Conservation (phyloP, 2,797 vertebrate genomes). For the Mormyrus proboscirostris region DNA sequence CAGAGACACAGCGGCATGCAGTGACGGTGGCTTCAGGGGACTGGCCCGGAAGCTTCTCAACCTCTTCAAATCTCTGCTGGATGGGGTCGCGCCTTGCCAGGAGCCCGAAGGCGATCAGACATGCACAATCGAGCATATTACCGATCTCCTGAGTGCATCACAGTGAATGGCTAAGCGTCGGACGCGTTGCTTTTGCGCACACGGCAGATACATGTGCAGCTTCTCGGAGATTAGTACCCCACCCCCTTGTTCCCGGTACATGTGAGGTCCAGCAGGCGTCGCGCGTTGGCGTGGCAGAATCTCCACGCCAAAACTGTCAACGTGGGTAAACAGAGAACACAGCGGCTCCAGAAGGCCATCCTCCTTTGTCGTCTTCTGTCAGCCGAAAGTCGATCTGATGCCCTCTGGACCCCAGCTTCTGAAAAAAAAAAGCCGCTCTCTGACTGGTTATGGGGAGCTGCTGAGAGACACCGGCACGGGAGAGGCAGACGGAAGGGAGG, state of each 20-base stretch:
- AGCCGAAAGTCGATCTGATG: slow-evolving; percentile 65
- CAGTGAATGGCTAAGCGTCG: neutral
- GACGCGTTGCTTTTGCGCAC: neutral
- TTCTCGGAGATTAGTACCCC: neutral
- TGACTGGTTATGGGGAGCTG: slow-evolving; percentile 69
- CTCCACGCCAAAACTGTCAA: slow-evolving; percentile 18
- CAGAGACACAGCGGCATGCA: slow-evolving; percentile 13
- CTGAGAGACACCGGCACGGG: slow-evolving; percentile 57
- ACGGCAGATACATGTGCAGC: neutral
- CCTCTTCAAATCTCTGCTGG: slow-evolving; percentile 37
- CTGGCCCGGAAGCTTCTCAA: slow-evolving; percentile 28
- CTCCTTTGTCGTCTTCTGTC: slow-evolving; percentile 45
- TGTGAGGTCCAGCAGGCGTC: neutral
- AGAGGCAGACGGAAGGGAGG: slow-evolving; percentile 55
- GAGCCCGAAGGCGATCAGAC: slow-evolving; percentile 23
- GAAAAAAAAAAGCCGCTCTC: slow-evolving; percentile 55
- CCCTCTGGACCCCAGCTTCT: slow-evolving; percentile 58
- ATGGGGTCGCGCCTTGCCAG: slow-evolving; percentile 28
- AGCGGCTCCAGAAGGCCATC: slow-evolving; percentile 28
- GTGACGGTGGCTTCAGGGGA: slow-evolving; percentile 16
- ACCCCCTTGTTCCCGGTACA: neutral
- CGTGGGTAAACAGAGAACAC: slow-evolving; percentile 19
- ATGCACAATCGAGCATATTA: slow-evolving; percentile 17
- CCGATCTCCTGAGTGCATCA: neutral
- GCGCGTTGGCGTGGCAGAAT: neutral